A percentile compares a stretch with the other conserved stretches of the same genome.
phyloP scores from a whole-genome alignment of 2,888 invertebrate species.

The Acleris holmiana region DNA sequence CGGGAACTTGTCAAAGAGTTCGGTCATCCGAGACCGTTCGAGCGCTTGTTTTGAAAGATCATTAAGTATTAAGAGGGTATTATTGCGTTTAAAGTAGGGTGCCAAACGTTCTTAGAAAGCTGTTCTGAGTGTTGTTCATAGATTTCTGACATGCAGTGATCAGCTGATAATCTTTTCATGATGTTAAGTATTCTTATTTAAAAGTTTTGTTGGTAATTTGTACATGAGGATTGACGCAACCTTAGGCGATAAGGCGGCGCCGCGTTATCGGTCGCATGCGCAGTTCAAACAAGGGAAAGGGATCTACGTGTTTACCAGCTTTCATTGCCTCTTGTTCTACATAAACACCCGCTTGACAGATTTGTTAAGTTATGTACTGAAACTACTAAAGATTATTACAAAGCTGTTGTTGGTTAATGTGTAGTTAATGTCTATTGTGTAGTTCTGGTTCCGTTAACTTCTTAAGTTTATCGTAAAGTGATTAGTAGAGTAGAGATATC shows the following conservation, averaged over 20 bases:
- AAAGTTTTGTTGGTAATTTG: too few relatives aligned
- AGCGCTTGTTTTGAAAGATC: constrained; percentile 30
- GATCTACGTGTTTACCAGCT: constrained; percentile 24
- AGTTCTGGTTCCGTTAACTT: background rate
- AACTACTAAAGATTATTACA: background rate
- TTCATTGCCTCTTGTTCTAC: constrained; percentile 28
- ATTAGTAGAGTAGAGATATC: too few relatives aligned
- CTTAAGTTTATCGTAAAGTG: too few relatives aligned
- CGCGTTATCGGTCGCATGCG: constrained; percentile 26
- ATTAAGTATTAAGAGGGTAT: constrained; percentile 29
- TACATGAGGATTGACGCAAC: constrained; percentile 22
- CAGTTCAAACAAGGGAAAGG: constrained; percentile 24
- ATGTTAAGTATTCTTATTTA: background rate
- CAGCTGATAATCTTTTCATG: background rate
- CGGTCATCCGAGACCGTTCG: constrained; percentile 26
- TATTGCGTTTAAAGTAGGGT: constrained; percentile 30
- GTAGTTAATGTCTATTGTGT: constrained; percentile 1
- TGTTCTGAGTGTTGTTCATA: background rate
- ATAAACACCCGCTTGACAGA: constrained; percentile 32
- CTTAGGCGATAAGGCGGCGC: constrained; percentile 32
- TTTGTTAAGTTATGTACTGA: constrained; percentile 19
- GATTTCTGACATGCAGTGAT: background rate
- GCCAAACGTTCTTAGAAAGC: constrained; percentile 17
- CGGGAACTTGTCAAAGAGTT: constrained; percentile 36
- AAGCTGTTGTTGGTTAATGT: background rate